Base-by-base conservation (phyloP, 1,140 invertebrate genomes). In the Metaphire vulgaris region DNA sequence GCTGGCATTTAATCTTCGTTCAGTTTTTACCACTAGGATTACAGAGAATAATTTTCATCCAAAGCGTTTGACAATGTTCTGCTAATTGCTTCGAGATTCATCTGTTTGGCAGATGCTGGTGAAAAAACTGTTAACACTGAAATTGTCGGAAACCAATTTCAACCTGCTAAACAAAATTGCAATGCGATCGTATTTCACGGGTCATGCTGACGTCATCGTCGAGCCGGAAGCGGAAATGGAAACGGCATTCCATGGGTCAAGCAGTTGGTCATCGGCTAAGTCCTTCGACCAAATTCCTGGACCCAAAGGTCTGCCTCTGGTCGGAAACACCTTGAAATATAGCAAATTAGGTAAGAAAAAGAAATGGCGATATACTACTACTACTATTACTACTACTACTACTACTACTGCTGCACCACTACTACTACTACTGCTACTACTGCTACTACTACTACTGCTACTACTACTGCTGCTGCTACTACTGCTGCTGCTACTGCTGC, bases 241-340 rank as follows among this genome's bases (percentile, higher is more conserved):
- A 21, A 21, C 6, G 6, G 41, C 41, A 21, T 6, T 21, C 21
- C 6, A 21, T 12, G 41, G 41, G 41, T 6, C 21, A 6, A 56
- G 6, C 6, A 56, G 21, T 21, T 56, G 41, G 41, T 56, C 41
- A 56, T 6, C 6, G 6, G 74, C 31, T 1, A 75, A 75, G 67
- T 21, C 26, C 21, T 75, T 68, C 65, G 41, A 41, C 15, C 68
- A 70, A 6, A 76, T 76, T 16, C 75, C 75, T 28, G 75, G 75
- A 14, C 75, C 75, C n/a, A 1, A 41, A 32, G 75, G 75, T 1
- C 69, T 76, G 16, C 75, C 75, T 6, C 12, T 70, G 0, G 32
- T 71, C 14, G 75, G 75, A 28, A 76, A 76, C 69, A 69, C 75
- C 28, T 34, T 76, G 1, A 72, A 70, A 65, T 76, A 76, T 34